Percentiles rank a stretch among this genome's conserved stretches.
These are phyloP conservation scores for Aricia agestis DNA, from an alignment of 1,140 invertebrate genomes.

Conservation along the genomic window DNA sequence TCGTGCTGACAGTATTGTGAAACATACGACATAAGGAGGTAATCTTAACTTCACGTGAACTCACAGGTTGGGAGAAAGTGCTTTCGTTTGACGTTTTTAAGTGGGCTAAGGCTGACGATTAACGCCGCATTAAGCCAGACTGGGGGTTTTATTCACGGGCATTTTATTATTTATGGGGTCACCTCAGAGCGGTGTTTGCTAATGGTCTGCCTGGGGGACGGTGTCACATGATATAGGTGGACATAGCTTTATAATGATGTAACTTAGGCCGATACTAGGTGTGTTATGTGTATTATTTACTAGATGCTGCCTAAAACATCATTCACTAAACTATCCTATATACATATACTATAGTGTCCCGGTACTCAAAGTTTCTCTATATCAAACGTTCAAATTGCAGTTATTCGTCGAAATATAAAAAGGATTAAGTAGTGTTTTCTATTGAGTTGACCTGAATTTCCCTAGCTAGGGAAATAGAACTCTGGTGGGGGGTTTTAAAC, in stretches of 20 bases:
- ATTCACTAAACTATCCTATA: no score
- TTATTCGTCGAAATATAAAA: no score
- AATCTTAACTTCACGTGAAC: constrained; percentile 19
- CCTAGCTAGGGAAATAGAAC: no score
- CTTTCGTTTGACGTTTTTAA: constrained; percentile 30
- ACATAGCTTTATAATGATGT: neutral
- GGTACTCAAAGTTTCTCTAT: no score
- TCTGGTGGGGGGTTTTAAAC: no score
- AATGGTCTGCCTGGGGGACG: neutral
- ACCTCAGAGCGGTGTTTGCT: constrained; percentile 41
- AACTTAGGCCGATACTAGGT: neutral
- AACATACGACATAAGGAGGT: neutral
- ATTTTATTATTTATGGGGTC: constrained; percentile 47
- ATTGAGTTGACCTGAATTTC: no score
- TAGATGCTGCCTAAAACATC: no score
- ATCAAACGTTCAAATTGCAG: no score
- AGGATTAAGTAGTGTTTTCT: no score
- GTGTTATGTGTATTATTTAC: neutral
- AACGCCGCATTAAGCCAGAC: constrained; percentile 38
- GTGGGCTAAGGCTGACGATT: constrained; percentile 34
- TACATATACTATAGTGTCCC: no score
- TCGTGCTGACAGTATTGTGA: no score
- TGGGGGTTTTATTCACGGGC: constrained; percentile 30
- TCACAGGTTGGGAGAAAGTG: constrained; percentile 34
- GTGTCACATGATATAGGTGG: neutral